These are phyloP conservation scores for Oreochromis aureus DNA, from an alignment of 2,113 vertebrate species.

Conservation along the genomic window DNA sequence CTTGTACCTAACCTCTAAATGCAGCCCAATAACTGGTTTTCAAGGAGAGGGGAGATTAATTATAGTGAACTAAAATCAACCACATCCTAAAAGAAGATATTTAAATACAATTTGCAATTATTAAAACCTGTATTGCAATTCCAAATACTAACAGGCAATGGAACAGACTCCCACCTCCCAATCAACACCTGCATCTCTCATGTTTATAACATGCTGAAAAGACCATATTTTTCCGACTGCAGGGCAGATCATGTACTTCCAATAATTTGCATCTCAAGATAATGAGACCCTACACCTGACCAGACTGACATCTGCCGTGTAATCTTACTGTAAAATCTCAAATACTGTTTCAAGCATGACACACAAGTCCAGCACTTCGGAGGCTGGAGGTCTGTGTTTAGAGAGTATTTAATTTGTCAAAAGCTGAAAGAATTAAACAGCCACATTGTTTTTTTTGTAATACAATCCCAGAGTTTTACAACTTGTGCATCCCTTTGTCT, in stretches of 20 bases:
- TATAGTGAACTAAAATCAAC: neutral
- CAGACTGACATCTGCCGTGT: neutral
- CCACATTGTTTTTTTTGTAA: neutral
- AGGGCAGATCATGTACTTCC: neutral
- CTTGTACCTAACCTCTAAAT: neutral
- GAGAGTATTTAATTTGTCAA: neutral
- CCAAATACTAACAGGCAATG: neutral
- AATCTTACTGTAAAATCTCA: neutral
- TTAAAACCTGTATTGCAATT: neutral
- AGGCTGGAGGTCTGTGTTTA: neutral
- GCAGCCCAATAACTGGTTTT: neutral
- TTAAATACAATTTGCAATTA: neutral
- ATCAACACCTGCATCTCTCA: neutral
- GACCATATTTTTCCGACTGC: neutral
- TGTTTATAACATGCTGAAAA: neutral
- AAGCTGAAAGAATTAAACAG: neutral
- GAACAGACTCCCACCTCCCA: neutral
- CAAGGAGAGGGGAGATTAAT: neutral
- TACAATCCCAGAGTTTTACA: neutral
- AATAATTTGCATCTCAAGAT: neutral
- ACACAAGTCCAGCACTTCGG: neutral
- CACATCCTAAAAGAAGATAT: neutral
- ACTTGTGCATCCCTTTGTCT: neutral
- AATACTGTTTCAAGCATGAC: neutral
- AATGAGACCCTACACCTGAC: neutral